Evolutionary conservation across 2,888 invertebrate genomes (phyloP), one percentile per base, ranked within the genome.

Genomic region (Operophtera brumata): DNA sequence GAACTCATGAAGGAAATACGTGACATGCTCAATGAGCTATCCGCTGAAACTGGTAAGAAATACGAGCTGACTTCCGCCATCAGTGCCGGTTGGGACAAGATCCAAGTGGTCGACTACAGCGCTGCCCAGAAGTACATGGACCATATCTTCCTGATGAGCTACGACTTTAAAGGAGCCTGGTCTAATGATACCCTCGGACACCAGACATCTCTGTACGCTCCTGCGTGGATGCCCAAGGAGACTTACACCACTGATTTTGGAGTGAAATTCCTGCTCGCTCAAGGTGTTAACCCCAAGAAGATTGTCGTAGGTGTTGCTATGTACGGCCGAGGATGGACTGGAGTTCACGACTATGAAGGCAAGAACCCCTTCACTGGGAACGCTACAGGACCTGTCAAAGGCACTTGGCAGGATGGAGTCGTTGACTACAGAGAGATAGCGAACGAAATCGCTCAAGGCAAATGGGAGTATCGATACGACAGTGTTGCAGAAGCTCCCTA

Each of bases 221-320:
- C 90, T 3, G 70, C 77, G 10, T 90, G 87, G 87, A 83, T 69
- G 39, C 80, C 82, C 0, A 89, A 88, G 26, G 90, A 90, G 48
- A 87, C 87, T 11, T 90, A 90, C 71, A 90, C 90, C 1, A 86
- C 89, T n/a, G 90, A 90, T 56, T 88, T 90, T 37, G 90, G 90
- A 11, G 84, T 86, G 0, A 84, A 85, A 61, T 87, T 73, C 64
- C 65, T 90, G 13, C 65, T 90, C 11, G 89, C 90, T 47, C 90
- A 90, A 73, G 90, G 90, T 10, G 90, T 90, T 0, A 78, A 70
- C 35, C 84, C 90, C 1, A 88, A 84, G 71, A 90, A 90, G 70
- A 81, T 90, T 6, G 77, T 90, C 0, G 82, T 89, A 0, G 90
- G 90, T 34, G 89, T 90, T 2, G 90, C 90, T 10, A 90, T 90